phyloP scores from a whole-genome alignment of 2,797 vertebrate genomes.

The Orestias chungarensis region DNA sequence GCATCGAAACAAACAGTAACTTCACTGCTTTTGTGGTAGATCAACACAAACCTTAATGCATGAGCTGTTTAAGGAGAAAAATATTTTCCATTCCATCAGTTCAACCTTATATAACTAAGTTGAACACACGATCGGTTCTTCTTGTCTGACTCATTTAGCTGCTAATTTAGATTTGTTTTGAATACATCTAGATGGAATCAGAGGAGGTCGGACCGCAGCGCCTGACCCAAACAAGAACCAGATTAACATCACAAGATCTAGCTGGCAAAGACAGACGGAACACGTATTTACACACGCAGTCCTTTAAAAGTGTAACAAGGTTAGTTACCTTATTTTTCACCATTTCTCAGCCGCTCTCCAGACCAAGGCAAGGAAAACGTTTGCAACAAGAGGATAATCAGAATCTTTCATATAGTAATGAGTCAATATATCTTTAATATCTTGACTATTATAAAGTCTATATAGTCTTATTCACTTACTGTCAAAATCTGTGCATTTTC shows the following conservation, averaged over 20 bases:
- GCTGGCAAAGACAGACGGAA: conserved; percentile 11
- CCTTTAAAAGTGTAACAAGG: conserved; percentile 8
- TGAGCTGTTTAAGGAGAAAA: neutral
- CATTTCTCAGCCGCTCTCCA: conserved; percentile 12
- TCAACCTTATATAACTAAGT: neutral
- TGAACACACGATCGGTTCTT: neutral
- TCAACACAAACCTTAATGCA: neutral
- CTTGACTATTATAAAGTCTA: neutral
- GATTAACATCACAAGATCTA: conserved; percentile 51
- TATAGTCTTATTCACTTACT: conserved; percentile 33
- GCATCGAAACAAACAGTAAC: too few relatives aligned
- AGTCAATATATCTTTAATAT: neutral
- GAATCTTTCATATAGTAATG: neutral
- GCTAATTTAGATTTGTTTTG: neutral
- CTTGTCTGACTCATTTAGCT: neutral
- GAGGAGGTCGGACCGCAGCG: conserved; percentile 6
- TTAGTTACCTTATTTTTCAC: neutral
- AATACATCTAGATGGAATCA: conserved; percentile 10
- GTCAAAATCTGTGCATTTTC: conserved; percentile 32
- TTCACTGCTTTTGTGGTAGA: neutral
- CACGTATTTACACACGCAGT: conserved; percentile 3
- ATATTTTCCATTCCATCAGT: neutral
- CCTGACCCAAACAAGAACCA: conserved; percentile 43
- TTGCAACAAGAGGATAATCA: neutral
- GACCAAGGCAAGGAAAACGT: neutral